Evolutionary conservation across 2,113 vertebrate species (phyloP), one percentile per base, ranked within the genome.

Genomic region (Gyps fulvus): DNA sequence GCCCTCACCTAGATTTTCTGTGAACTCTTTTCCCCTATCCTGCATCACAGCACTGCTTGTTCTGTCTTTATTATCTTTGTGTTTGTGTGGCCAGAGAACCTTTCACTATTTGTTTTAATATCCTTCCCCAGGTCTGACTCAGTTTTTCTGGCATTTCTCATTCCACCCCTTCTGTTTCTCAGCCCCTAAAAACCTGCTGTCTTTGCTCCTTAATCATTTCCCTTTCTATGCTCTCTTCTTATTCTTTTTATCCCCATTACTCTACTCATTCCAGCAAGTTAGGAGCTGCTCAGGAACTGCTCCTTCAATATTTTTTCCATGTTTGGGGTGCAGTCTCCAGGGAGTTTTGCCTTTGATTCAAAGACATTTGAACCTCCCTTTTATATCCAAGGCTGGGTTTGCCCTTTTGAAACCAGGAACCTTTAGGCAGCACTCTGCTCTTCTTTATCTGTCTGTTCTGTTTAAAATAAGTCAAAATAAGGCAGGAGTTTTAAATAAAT

Each of bases 71-170:
- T 95, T 92, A 90, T 63, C 72, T 90, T n/a, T 45, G 26, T 89
- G 76, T 96, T 95, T 93, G 71, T 70, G 78, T 50, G 94, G 78
- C 86, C 73, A 85, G 76, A 74, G 79, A 90, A 92, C 74, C 36
- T 88, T 91, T 89, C 76, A 40, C 59, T 92, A 31, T 95, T 91
- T 95, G 80, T 78, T 93, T 94, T 95, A 94, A 95, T 93, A 93
- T 87, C 52, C 42, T 90, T 94, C 42, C 49, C 58, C 16, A 29
- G 59, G 20, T 94, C 61, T 94, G 88, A 93, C 79, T 94, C 45
- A 65, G 11, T 81, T 92, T 89, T 54, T 86, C 55, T 87, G 92
- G 42, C 85, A 93, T 93, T 94, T 96, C 72, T 85, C 80, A 74
- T 83, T 96, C 49, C 14, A 40, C 78, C 55, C 45, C 43, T 74